Evolutionary conservation across 2,113 vertebrate genomes (phyloP).

Genomic region (Uropsilus gracilis): DNA sequence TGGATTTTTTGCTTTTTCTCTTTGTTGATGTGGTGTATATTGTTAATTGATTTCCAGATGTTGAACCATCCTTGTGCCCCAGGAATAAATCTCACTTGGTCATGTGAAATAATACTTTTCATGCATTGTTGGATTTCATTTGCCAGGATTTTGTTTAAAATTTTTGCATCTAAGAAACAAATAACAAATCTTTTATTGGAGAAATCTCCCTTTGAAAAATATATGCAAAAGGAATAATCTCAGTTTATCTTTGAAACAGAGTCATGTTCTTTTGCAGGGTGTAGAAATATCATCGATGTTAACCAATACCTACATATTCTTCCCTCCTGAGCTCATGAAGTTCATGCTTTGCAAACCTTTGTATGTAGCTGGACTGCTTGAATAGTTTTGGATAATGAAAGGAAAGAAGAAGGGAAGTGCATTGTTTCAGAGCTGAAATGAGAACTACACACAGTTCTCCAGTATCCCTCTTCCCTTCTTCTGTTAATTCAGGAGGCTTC

Average conservation of each 20-base stretch:
- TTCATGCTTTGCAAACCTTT: not conserved
- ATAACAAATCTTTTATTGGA: not conserved
- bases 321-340: not conserved
- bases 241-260: not conserved
- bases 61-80: no score
- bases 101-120: no score
- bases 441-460: no score
- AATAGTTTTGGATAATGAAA: not conserved
- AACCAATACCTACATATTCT: not conserved
- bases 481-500: not conserved
- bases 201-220: not conserved
- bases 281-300: not conserved
- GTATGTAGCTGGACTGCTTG: not conserved
- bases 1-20: no score
- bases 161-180: no score
- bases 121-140: no score
- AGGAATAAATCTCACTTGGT: no score
- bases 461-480: not conserved
- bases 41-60: no score
- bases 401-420: not conserved
- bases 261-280: not conserved
- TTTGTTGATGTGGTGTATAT: no score
- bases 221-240: not conserved
- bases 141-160: no score
- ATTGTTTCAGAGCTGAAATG: not conserved